Conservation (phyloP, 1,140 invertebrate genomes). For the Lamellibrachia luymesi region DNA sequence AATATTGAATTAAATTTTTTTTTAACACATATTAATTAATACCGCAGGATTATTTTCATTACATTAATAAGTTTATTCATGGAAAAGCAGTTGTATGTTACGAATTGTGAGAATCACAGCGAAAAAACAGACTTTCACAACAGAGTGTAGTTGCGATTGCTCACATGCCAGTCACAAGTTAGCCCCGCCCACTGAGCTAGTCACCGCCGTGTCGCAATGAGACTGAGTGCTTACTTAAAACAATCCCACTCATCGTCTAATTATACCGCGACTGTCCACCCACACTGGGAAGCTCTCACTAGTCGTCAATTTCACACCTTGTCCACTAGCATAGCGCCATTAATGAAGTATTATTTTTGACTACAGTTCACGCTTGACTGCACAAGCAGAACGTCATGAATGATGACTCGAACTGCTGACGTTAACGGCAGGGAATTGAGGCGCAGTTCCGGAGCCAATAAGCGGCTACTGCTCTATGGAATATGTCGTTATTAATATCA, state of each 20-base stretch:
- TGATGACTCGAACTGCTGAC: background rate
- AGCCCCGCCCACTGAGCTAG: background rate
- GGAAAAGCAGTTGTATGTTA: background rate
- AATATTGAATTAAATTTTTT: too few relatives aligned
- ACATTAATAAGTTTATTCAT: background rate
- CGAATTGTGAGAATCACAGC: background rate
- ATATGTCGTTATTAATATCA: background rate
- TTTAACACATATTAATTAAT: too few relatives aligned
- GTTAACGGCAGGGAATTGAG: background rate
- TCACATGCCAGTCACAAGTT: background rate
- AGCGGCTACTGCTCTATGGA: background rate
- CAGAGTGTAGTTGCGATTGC: background rate
- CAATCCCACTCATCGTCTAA: background rate
- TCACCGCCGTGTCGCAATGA: background rate
- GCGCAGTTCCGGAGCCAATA: background rate
- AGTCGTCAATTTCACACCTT: background rate
- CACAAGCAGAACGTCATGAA: background rate
- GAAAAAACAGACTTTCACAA: background rate
- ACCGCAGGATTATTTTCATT: background rate
- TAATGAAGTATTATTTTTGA: background rate
- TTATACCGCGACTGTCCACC: background rate
- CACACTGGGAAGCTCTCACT: background rate
- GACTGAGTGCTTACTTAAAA: background rate
- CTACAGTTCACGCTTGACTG: background rate
- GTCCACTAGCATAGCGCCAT: background rate